Conservation (phyloP, 2,797 vertebrate species). For the Enteromius anoplus region DNA sequence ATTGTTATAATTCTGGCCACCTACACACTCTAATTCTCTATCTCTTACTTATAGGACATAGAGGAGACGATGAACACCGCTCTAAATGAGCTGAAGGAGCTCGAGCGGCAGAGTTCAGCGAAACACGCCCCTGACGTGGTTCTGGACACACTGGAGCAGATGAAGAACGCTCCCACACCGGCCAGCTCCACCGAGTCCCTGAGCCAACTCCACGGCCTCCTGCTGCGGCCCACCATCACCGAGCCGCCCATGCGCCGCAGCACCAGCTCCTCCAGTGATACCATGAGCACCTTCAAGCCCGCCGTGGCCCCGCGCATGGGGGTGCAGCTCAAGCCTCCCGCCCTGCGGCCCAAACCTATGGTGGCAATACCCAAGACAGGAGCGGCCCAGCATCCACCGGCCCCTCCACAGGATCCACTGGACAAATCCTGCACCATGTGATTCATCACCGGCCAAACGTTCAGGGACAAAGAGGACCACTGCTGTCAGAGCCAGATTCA, state of each 20-base stretch:
- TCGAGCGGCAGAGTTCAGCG: constrained; percentile 94
- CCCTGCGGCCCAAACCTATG: constrained; percentile 93
- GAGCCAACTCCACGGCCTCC: constrained; percentile 75
- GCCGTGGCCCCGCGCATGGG: constrained; percentile 93
- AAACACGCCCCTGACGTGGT: constrained; percentile 98
- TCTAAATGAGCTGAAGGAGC: constrained; percentile 93
- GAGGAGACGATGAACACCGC: constrained; percentile 99
- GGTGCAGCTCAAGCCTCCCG: constrained; percentile 95
- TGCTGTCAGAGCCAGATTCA: constrained; percentile 1
- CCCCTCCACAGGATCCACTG: constrained; percentile 83
- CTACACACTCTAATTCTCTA: neutral
- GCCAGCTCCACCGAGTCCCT: constrained; percentile 80
- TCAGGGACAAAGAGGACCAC: constrained; percentile 1
- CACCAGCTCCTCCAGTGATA: constrained; percentile 89
- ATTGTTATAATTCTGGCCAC: neutral
- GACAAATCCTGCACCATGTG: constrained; percentile 99
- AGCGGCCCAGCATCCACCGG: constrained; percentile 67
- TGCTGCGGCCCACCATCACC: constrained; percentile 73
- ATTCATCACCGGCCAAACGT: constrained; percentile 52
- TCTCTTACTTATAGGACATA: constrained; percentile 84
- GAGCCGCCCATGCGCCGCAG: constrained; percentile 88
- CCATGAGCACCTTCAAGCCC: constrained; percentile 98
- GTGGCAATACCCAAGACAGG: constrained; percentile 87
- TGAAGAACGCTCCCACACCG: constrained; percentile 78
- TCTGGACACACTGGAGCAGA: constrained; percentile 95